Evolutionary conservation across 23 tunicate genomes (phyloP).

Genomic region (Phallusia fumigata): DNA sequence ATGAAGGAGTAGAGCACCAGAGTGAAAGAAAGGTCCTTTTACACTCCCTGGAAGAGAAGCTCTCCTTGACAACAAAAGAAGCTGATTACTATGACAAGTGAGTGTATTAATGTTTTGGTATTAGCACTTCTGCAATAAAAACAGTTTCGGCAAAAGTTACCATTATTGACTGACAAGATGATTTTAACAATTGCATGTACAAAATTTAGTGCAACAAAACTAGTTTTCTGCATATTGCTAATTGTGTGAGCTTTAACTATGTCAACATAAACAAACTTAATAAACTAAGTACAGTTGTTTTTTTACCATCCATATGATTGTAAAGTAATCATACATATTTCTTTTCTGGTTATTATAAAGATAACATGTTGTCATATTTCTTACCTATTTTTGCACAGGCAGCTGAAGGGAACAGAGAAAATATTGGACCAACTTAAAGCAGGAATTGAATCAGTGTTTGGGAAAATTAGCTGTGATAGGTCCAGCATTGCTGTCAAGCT

Average conservation of each 20-base stretch:
- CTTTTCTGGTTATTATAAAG: not conserved
- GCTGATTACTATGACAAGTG: slow-evolving; percentile 81
- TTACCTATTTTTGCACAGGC: slow-evolving; percentile 39
- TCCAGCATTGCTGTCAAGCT: slow-evolving; percentile 69
- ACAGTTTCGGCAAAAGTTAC: not conserved
- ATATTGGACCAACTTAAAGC: slow-evolving; percentile 80
- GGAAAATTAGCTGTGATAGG: slow-evolving; percentile 82
- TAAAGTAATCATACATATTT: not conserved
- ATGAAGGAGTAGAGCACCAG: slow-evolving; percentile 89
- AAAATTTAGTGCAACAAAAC: not conserved
- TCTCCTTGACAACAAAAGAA: slow-evolving; percentile 65
- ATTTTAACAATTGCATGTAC: no score
- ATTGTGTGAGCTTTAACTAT: no score
- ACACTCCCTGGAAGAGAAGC: slow-evolving; percentile 42
- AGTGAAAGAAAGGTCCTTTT: slow-evolving; percentile 70
- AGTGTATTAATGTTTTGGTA: not conserved
- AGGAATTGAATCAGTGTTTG: slow-evolving; percentile 93
- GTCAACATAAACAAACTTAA: no score
- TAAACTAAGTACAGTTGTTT: no score
- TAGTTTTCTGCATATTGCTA: not conserved
- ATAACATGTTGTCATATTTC: not conserved
- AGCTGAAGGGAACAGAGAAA: slow-evolving; percentile 78
- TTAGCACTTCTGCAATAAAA: not conserved
- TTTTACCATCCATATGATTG: not conserved
- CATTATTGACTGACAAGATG: no score